A percentile compares a stretch with the other conserved stretches of the same genome.
Conservation (phyloP, 2,113 vertebrate genomes). For the Siphamia tubifer region DNA sequence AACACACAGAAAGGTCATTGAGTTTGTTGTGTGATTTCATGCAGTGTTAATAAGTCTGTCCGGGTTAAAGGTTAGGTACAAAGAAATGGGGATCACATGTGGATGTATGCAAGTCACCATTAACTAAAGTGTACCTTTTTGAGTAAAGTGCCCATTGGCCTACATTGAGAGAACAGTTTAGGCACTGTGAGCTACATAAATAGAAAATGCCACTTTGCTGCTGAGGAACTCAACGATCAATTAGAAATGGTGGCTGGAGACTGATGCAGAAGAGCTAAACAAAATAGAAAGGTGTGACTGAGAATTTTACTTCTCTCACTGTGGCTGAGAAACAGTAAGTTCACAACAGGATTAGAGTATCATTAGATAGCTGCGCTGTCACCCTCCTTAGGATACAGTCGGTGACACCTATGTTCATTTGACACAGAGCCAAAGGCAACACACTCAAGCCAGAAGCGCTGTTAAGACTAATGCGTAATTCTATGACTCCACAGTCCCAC, state of each 20-base stretch:
- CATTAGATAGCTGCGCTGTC: slow-evolving; percentile 22
- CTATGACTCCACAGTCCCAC: background rate
- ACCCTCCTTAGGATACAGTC: slow-evolving; percentile 2
- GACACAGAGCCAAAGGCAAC: slow-evolving; percentile 28
- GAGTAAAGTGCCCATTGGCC: slow-evolving; percentile 7
- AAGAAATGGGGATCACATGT: too few species aligned
- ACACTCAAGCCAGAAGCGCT: slow-evolving; percentile 11
- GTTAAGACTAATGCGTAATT: slow-evolving; percentile 17
- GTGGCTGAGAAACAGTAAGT: slow-evolving; percentile 18
- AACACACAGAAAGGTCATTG: background rate
- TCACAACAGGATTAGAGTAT: slow-evolving; percentile 17
- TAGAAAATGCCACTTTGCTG: background rate
- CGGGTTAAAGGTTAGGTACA: background rate
- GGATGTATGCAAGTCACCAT: too few species aligned
- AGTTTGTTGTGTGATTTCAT: background rate
- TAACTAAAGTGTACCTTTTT: too few species aligned
- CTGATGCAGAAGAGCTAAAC: background rate
- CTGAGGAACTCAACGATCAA: slow-evolving; percentile 9
- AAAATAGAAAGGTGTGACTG: slow-evolving; percentile 3
- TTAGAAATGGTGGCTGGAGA: background rate
- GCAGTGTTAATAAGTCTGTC: background rate
- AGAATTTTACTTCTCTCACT: background rate
- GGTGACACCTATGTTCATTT: slow-evolving; percentile 21
- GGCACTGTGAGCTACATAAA: background rate
- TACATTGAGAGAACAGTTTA: slow-evolving; percentile 2